Conservation (phyloP, 1,140 invertebrate species). For the Trichonephila inaurata region DNA sequence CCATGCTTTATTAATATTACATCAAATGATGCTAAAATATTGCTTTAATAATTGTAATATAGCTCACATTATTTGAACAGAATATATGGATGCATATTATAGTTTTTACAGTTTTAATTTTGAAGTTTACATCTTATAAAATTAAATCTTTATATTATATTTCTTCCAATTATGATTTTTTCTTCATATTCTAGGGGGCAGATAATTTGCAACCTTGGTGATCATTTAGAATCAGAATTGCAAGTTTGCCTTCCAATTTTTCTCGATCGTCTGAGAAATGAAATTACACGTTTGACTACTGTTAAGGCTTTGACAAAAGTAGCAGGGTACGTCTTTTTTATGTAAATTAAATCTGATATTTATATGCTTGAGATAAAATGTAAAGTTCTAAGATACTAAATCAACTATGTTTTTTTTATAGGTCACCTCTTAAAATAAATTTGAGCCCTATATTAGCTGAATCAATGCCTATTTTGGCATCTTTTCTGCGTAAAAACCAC, state of each 20-base stretch:
- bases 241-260: conserved; percentile 94
- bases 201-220: conserved; percentile 94
- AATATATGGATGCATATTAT: background rate
- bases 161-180: background rate
- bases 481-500: conserved; percentile 98
- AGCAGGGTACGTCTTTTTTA: conserved; percentile 83
- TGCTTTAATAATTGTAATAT: too few relatives aligned
- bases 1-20: background rate
- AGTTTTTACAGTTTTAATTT: too few relatives aligned
- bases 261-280: conserved; percentile 95
- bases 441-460: conserved; percentile 92
- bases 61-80: background rate
- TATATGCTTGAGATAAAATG: background rate
- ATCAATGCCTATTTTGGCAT: conserved; percentile 93
- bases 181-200: conserved; percentile 85
- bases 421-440: conserved; percentile 93
- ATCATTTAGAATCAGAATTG: conserved; percentile 89
- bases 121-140: too few relatives aligned
- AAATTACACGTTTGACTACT: conserved; percentile 97
- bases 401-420: conserved; percentile 77
- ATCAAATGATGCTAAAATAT: too few relatives aligned
- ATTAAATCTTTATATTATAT: background rate
- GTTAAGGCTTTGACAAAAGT: conserved; percentile 97
- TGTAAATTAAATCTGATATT: background rate
- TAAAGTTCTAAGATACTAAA: background rate